These are phyloP conservation scores for Yoshiicerus persimilis DNA, from an alignment of 1,140 invertebrate species.

Conservation along the genomic window DNA sequence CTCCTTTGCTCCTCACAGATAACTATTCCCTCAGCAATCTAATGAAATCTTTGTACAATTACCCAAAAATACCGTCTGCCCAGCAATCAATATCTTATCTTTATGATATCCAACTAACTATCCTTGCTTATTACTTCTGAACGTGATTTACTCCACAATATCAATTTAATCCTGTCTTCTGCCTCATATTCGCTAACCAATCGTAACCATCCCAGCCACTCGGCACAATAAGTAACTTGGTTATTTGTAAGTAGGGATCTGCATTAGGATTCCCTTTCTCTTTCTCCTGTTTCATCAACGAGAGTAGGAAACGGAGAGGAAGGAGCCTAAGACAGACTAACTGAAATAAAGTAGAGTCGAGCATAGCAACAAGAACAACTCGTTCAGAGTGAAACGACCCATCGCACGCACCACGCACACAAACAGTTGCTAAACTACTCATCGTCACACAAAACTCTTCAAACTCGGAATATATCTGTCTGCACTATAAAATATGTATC, in stretches of 20 bases:
- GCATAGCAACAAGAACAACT: not conserved
- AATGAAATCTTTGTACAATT: slow-evolving; percentile 44
- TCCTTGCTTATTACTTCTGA: not conserved
- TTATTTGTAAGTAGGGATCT: not conserved
- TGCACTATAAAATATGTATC: not conserved
- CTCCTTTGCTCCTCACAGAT: not conserved
- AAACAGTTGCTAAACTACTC: slow-evolving; percentile 6
- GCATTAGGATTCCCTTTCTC: not conserved
- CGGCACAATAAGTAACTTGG: not conserved
- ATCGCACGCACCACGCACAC: not conserved
- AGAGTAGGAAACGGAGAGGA: not conserved
- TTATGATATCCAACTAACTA: not conserved
- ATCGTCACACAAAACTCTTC: not conserved
- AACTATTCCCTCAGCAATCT: slow-evolving; percentile 23
- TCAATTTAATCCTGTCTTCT: not conserved
- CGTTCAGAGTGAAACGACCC: not conserved
- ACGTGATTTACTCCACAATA: not conserved
- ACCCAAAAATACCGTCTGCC: slow-evolving; percentile 26
- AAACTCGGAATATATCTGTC: not conserved
- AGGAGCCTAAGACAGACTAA: not conserved
- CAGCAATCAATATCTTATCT: not conserved
- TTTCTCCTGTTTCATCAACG: not conserved
- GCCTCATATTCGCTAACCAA: not conserved
- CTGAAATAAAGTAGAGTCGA: not conserved
- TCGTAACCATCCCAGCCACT: not conserved